Base-by-base conservation (phyloP, 2,888 invertebrate genomes). In the Euspilapteryx auroguttella region DNA sequence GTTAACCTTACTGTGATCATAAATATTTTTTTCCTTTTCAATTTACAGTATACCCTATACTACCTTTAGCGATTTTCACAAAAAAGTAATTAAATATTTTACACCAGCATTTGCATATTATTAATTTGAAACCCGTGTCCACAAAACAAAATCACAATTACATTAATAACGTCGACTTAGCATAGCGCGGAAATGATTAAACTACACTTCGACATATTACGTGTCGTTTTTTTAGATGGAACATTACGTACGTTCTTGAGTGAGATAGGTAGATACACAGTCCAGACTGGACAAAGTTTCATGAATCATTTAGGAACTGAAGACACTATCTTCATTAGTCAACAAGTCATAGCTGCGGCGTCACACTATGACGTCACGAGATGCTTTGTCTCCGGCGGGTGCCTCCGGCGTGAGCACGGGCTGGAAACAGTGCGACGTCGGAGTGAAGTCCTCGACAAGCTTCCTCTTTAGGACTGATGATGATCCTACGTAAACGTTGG, bases 311-410 rank as follows among this genome's bases (percentile, higher is more conserved):
- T 76, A 77, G 77, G 75, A 77, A 78, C 77, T 77, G 58, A 68
- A 64, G 55, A 66, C 61, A 59, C 77, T 73, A 66, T 75, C 69
- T 58, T 77, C 75, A 40, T 73, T 55, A 44, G 77, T 77, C 55
- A 79, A 65, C 65, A 76, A 69, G 49, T 79, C 79, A 45, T 76
- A 77, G 55, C 79, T 79, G 54, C 80, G 80, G 64, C 79, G 82
- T 82, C 83, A 83, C 78, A 83, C 83, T 37, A 82, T 79, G 37
- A 82, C 81, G 46, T 80, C 80, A 35, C 77, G 62, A 4, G 71
- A 51, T 32, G 56, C 53, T 9, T 57, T 45, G 27, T 66, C 71
- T 36, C 66, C 76, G 36, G 56, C 52, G 22, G 73, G 58, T 27
- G 63, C 59, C 32, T 75, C 64, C 8, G 79, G 78, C 30, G 80